Evolutionary conservation across 2,113 vertebrate genomes (phyloP).

Genomic region (Brachionichthys hirsutus): DNA sequence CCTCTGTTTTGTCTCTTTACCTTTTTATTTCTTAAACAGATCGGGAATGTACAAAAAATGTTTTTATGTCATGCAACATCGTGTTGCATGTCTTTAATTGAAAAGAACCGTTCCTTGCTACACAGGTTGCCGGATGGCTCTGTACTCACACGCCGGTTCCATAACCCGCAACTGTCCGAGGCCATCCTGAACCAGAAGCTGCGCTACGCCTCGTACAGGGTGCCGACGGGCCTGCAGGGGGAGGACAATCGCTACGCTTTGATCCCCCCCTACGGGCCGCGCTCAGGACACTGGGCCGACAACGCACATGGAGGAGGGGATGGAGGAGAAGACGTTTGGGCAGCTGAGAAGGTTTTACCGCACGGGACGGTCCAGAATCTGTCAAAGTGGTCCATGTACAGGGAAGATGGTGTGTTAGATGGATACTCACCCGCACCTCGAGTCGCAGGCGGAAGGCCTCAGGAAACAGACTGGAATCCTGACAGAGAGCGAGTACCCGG

Average conservation of each 20-base stretch:
- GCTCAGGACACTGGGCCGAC: conserved; percentile 79
- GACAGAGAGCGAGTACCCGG: conserved; percentile 70
- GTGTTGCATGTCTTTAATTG: neutral
- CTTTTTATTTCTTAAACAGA: no score
- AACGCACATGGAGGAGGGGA: conserved; percentile 64
- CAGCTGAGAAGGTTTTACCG: conserved; percentile 75
- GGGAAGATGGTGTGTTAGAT: conserved; percentile 72
- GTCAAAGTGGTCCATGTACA: conserved; percentile 78
- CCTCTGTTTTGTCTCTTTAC: no score
- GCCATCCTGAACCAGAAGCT: conserved; percentile 77
- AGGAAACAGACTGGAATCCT: conserved; percentile 70
- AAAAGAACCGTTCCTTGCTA: neutral
- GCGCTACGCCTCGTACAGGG: conserved; percentile 69
- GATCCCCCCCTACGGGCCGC: conserved; percentile 84
- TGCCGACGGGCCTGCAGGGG: conserved; percentile 69
- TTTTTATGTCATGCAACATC: neutral
- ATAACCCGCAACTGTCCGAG: conserved; percentile 61
- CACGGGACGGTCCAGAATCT: conserved; percentile 75
- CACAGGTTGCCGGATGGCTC: conserved; percentile 68
- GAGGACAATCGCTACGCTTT: conserved; percentile 82
- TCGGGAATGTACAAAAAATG: no score
- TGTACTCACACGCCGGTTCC: conserved; percentile 63
- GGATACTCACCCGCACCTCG: conserved; percentile 55
- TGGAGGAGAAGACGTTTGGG: conserved; percentile 77
- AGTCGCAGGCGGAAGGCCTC: conserved; percentile 45